Evolutionary conservation across 2,888 invertebrate genomes (phyloP), one percentile per base, ranked within the genome.

Genomic region (Orthosia gothica): DNA sequence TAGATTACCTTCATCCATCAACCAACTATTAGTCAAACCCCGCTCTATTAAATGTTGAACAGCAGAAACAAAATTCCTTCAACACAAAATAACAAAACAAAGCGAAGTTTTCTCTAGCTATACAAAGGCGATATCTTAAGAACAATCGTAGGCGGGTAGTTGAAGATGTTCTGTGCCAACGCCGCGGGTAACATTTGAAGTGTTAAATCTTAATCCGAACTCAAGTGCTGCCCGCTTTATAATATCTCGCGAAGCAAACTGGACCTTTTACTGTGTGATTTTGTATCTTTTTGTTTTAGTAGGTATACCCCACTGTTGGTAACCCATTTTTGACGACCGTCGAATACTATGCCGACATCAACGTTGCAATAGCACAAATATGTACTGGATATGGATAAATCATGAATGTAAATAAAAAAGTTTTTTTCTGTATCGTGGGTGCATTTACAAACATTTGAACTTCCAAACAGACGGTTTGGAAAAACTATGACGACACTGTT

Each of bases 171-270:
- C 79, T 70, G 76, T 70, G 74, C 68, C 80, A 68, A 59, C 76
- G 74, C 73, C 76, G 79, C 81, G 74, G 73, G 72, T 79, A 74
- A 77, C 76, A 84, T 81, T 75, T 76, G 67, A 71, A 89, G 83
- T 85, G 87, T 83, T 87, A 81, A 84, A 87, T 87, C 88, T 87
- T 87, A 83, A 85, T 86, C 83, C 74, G 23, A 79, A 80, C 76
- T 76, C 50, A 66, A 76, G 50, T 63, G 49, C 47, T 50, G 64
- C 15, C 55, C 55, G 63, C 20, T 68, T 49, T 70, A 45, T 70
- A 40, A 47, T 55, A 63, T 63, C 55, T 18, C 54, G 40, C 26
- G 62, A 45, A 47, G n/a, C 16, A 62, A 68, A 64, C 55, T 40
- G 47, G 13, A 68, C 23, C 20, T 50, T 49, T 45, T 32, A 26